Evolutionary conservation across 35 echinoderm and acorn worm genomes (phyloP).

Genomic region (Stichopus chloronotus): DNA sequence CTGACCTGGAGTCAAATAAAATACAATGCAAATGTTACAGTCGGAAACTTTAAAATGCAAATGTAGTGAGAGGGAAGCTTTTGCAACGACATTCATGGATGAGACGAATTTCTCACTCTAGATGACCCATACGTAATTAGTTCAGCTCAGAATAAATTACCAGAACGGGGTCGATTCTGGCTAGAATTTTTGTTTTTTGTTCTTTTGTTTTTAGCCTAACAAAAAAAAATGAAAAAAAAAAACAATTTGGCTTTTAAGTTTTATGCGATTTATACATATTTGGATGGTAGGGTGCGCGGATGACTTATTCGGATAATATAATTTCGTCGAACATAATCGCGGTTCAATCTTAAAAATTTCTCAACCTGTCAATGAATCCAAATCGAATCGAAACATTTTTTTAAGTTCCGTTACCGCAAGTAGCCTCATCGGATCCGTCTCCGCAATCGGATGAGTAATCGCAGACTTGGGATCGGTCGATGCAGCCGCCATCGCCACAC

Average conservation of each 20-base stretch:
- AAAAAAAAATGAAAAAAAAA: too few species aligned
- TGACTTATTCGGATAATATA: too few species aligned
- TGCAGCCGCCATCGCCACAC: slow-evolving; percentile 43
- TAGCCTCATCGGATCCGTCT: slow-evolving; percentile 27
- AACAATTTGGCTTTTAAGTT: too few species aligned
- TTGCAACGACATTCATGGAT: background rate
- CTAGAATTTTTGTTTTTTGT: too few species aligned
- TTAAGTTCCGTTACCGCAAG: too few species aligned
- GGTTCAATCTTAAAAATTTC: background rate
- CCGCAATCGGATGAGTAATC: slow-evolving; percentile 44
- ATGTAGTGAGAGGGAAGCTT: background rate
- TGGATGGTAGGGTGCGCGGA: too few species aligned
- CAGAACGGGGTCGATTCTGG: background rate
- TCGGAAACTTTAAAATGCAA: background rate
- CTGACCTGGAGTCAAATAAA: background rate
- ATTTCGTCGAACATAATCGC: background rate
- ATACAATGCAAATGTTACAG: background rate
- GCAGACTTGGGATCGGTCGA: slow-evolving; percentile 22
- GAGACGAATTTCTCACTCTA: background rate
- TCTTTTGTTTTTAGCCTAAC: too few species aligned
- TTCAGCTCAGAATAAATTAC: background rate
- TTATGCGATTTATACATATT: too few species aligned
- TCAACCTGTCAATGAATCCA: too few species aligned
- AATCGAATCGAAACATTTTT: too few species aligned
- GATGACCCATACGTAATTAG: background rate